phyloP scores from a whole-genome alignment of 2,113 vertebrate genomes.

The Chloropsis hardwickii region DNA sequence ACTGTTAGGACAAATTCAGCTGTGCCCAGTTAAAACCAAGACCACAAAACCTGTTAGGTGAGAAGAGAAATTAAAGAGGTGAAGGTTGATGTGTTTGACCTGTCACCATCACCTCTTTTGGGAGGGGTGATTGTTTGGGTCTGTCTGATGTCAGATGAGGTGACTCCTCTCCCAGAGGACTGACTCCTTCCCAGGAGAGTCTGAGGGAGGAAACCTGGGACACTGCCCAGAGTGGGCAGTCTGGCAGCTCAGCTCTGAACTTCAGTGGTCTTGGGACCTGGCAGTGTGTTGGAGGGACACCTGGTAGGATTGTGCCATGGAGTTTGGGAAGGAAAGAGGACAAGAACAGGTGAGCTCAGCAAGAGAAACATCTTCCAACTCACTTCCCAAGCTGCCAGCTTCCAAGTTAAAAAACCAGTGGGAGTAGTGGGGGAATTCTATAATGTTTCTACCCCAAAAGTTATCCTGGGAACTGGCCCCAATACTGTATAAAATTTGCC shows the following conservation, averaged over 20 bases:
- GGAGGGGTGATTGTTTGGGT: background rate
- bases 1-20: background rate
- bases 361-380: background rate
- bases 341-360: background rate
- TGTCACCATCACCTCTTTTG: background rate
- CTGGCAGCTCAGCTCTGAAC: background rate
- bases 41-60: background rate
- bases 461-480: background rate
- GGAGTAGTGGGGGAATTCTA: background rate
- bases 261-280: background rate
- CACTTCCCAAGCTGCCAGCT: background rate
- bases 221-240: background rate
- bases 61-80: background rate
- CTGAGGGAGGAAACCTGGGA: background rate
- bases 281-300: background rate
- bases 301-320: background rate
- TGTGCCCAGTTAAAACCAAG: background rate
- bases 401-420: background rate
- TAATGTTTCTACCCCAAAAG: rapidly evolving
- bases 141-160: background rate
- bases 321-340: background rate
- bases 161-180: background rate
- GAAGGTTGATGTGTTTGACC: background rate
- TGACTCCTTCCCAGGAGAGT: background rate
- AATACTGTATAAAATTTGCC: background rate